Conservation (phyloP, 2,888 invertebrate species). For the Leucoptera coffeella region DNA sequence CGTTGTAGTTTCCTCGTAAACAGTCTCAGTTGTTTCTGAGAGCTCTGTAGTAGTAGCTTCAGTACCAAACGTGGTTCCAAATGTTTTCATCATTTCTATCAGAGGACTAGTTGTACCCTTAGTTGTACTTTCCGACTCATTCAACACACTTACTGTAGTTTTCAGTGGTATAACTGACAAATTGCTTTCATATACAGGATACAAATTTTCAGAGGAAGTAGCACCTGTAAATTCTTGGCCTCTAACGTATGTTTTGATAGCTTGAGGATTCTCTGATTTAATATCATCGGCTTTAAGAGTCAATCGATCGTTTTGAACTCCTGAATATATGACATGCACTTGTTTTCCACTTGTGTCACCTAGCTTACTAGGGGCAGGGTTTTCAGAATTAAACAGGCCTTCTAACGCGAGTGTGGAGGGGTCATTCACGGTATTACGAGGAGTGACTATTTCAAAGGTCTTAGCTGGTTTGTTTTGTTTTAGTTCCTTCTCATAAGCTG, state of each 20-base stretch:
- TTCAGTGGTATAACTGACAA: neutral
- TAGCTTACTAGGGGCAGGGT: constrained; percentile 22
- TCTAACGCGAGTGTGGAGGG: constrained; percentile 63
- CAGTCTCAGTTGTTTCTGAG: constrained; percentile 16
- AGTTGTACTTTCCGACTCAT: too few relatives aligned
- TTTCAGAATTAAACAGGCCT: constrained; percentile 57
- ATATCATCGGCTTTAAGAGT: constrained; percentile 28
- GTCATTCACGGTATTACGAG: constrained; percentile 33
- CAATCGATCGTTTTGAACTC: too few relatives aligned
- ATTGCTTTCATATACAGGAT: neutral
- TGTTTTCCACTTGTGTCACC: constrained; percentile 11
- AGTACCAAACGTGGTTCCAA: constrained; percentile 9
- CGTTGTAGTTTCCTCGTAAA: constrained; percentile 24
- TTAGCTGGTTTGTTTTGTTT: constrained; percentile 17
- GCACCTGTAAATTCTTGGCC: constrained; percentile 31
- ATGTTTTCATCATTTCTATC: constrained; percentile 12
- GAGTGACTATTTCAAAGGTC: constrained; percentile 30
- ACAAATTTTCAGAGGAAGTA: constrained; percentile 14
- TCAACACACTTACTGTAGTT: too few relatives aligned
- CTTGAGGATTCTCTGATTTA: constrained; percentile 21
- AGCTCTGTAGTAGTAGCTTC: constrained; percentile 10
- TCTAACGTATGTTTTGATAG: constrained; percentile 28
- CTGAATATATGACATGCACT: constrained; percentile 44
- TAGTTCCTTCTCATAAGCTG: constrained; percentile 35
- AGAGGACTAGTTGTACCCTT: constrained; percentile 12